Evolutionary conservation across 2,888 invertebrate genomes (phyloP), one percentile per base, ranked within the genome.

Genomic region (Nomada fucata): DNA sequence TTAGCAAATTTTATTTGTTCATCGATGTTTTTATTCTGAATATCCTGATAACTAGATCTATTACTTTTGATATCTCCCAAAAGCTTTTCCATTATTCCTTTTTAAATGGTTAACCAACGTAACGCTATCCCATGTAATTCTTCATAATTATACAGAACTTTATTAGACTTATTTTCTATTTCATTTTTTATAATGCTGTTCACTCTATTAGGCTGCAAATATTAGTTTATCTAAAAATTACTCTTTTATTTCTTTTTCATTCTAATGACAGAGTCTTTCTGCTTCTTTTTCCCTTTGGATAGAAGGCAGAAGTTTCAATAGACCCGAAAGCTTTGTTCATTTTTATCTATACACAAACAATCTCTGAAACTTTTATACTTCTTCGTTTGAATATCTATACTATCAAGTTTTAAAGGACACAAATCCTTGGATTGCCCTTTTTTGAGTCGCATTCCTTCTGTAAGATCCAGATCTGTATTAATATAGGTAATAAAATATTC

Each of bases 101-200:
- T 84, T 72, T 80, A 80, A 60, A 86, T 78, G 80, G 67, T 90
- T 82, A 70, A 88, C 90, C 90, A 91, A 80, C 91, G 90, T 85
- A 90, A 85, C 29, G 87, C 79, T 81, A 90, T 72, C 89, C 90
- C 91, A 68, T 88, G 83, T 86, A 90, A 88, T 79, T 90, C 79
- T 81, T 90, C 86, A 44, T 87, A 88, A 84, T 84, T 86, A 76
- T 89, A 88, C 80, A 86, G 84, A 84, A 89, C 60, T 36, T 7
- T 36, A 53, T 76, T n/a, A 20, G 15, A 44, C n/a, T 61, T 73
- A 36, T 36, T 9, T 59, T 73, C 79, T 69, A 85, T 76, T 57
- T 85, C 78, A 74, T 69, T 63, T 84, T 65, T 86, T 76, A 86
- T 36, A 77, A 82, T 60, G 59, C 42, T 76, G 75, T 76, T 86